These are phyloP conservation scores for Ceryle rudis DNA, from an alignment of 2,797 vertebrate species.

Conservation along the genomic window DNA sequence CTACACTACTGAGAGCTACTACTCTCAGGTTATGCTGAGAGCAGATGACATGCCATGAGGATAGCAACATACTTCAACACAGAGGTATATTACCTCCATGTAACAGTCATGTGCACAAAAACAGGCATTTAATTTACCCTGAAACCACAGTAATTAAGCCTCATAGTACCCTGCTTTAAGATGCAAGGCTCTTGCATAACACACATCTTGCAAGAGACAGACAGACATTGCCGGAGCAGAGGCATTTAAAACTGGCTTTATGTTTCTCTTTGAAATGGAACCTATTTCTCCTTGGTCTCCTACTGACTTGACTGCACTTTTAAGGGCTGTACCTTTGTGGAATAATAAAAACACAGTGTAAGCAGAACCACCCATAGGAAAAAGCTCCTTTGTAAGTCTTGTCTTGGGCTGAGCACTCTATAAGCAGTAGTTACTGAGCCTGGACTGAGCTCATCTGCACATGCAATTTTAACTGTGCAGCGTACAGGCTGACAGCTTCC, in stretches of 20 bases:
- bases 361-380: background rate
- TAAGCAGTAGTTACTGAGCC: fast-evolving
- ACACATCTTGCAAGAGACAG: background rate
- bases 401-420: background rate
- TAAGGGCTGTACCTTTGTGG: background rate
- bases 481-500: background rate
- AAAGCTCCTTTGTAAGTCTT: background rate
- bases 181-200: background rate
- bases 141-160: background rate
- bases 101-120: background rate
- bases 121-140: background rate
- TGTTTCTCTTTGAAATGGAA: background rate
- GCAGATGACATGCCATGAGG: background rate
- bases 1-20: no score
- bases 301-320: background rate
- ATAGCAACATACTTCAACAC: background rate
- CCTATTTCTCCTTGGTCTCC: background rate
- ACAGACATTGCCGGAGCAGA: background rate
- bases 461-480: background rate
- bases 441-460: fast-evolving
- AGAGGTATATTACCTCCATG: background rate
- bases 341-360: background rate
- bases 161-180: background rate
- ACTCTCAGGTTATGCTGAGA: background rate
- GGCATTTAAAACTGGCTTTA: background rate